Evolutionary conservation across 2,113 vertebrate genomes (phyloP).

Genomic region (Brachirus orientalis): DNA sequence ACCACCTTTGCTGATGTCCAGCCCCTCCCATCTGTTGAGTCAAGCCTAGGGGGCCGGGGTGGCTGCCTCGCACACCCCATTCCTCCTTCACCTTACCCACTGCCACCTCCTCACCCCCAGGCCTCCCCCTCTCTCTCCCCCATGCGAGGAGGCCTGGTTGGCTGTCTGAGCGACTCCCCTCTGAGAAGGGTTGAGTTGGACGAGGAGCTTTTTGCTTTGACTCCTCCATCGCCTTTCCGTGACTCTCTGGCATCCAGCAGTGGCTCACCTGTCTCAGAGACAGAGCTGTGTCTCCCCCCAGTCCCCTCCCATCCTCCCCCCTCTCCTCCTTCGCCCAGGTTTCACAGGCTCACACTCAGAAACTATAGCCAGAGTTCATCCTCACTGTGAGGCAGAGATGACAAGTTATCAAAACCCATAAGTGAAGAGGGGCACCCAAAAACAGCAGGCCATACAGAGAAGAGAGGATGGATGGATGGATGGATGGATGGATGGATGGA

Average conservation of each 20-base stretch:
- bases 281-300: slow-evolving; percentile 82
- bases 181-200: slow-evolving; percentile 84
- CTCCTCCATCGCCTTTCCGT: slow-evolving; percentile 96
- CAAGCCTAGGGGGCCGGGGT: slow-evolving; percentile 74
- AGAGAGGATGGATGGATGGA: slow-evolving; percentile 19
- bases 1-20: slow-evolving; percentile 96
- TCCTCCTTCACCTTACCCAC: slow-evolving; percentile 62
- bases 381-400: slow-evolving; percentile 88
- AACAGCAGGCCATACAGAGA: slow-evolving; percentile 9
- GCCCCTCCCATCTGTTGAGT: slow-evolving; percentile 89
- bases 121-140: slow-evolving; percentile 70
- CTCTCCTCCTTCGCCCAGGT: slow-evolving; percentile 90
- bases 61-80: slow-evolving; percentile 61
- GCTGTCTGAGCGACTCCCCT: slow-evolving; percentile 74
- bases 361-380: slow-evolving; percentile 99
- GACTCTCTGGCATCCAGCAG: slow-evolving; percentile 94
- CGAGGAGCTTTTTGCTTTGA: slow-evolving; percentile 94
- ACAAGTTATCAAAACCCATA: neutral
- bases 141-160: slow-evolving; percentile 67
- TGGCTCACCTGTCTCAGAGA: slow-evolving; percentile 86
- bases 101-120: slow-evolving; percentile 63
- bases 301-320: slow-evolving; percentile 90
- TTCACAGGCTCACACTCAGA: slow-evolving; percentile 91
- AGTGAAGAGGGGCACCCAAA: slow-evolving; percentile 24
- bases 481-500: slow-evolving; percentile 25